phyloP scores from a whole-genome alignment of 2,797 vertebrate species.

The Chiloscyllium punctatum region DNA sequence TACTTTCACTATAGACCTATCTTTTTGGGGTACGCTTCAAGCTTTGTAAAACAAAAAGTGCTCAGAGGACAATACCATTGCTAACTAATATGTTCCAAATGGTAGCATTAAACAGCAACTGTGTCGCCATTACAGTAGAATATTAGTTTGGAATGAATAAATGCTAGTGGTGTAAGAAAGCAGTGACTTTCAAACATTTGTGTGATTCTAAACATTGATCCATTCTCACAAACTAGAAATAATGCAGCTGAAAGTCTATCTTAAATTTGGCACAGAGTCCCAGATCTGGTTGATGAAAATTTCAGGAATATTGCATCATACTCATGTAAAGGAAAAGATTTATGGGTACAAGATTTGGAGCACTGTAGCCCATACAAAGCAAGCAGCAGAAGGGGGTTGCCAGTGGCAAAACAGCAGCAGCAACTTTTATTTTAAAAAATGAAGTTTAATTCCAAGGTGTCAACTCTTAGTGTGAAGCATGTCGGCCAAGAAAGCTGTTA shows the following conservation, averaged over 20 bases:
- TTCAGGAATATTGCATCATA: not conserved
- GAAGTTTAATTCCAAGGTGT: not conserved
- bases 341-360: not conserved
- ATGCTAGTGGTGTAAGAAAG: not conserved
- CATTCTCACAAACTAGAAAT: not conserved
- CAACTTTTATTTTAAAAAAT: not conserved
- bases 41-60: not conserved
- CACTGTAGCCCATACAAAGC: not conserved
- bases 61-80: not conserved
- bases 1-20: not conserved
- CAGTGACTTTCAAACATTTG: not conserved
- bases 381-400: too few species aligned
- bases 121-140: not conserved
- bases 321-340: not conserved
- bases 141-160: not conserved
- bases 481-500: not conserved
- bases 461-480: too few species aligned
- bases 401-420: not conserved
- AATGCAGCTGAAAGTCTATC: not conserved
- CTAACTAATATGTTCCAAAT: not conserved
- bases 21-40: not conserved
- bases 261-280: not conserved
- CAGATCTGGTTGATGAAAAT: not conserved
- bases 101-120: not conserved
- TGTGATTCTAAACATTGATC: not conserved